Percentiles rank a stretch among this genome's conserved stretches.
Evolutionary conservation across 2,888 invertebrate genomes (phyloP).

Genomic region (Hylaea fasciaria): DNA sequence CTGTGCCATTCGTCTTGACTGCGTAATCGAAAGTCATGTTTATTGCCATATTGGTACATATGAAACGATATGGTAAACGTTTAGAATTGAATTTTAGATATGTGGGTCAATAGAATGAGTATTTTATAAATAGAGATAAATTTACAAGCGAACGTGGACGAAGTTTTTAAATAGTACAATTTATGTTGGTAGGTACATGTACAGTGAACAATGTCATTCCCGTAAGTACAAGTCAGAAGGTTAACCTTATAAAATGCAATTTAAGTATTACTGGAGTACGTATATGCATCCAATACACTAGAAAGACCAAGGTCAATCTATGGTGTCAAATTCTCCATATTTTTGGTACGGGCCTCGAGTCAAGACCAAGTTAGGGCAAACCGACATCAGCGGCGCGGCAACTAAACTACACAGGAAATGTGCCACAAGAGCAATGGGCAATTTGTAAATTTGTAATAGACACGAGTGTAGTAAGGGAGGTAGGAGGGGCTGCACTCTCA

Average conservation of each 20-base stretch:
- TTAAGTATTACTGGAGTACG: background rate
- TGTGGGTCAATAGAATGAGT: constrained; percentile 27
- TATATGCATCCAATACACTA: no score
- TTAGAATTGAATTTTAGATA: constrained; percentile 39
- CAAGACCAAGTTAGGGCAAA: constrained; percentile 54
- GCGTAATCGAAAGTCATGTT: constrained; percentile 60
- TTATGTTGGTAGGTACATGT: background rate
- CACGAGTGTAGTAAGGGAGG: constrained; percentile 43
- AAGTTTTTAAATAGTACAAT: constrained; percentile 4
- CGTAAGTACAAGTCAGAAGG: constrained; percentile 26
- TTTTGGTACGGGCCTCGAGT: constrained; percentile 51
- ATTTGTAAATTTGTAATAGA: constrained; percentile 58
- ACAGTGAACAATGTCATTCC: background rate
- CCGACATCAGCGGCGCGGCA: constrained; percentile 38
- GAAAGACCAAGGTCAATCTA: no score
- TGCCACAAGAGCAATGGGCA: constrained; percentile 45
- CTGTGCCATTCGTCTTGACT: constrained; percentile 63
- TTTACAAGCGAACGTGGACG: constrained; percentile 1
- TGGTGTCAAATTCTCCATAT: constrained; percentile 56
- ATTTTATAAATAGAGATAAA: constrained; percentile 22
- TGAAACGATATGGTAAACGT: constrained; percentile 43
- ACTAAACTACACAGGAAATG: constrained; percentile 57
- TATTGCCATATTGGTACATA: constrained; percentile 55
- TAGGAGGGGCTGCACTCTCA: background rate
- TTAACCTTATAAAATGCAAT: constrained; percentile 28